A percentile compares a stretch with the other conserved stretches of the same genome.
Conservation (phyloP, 2,888 invertebrate species). For the Hypolimnas misippus region DNA sequence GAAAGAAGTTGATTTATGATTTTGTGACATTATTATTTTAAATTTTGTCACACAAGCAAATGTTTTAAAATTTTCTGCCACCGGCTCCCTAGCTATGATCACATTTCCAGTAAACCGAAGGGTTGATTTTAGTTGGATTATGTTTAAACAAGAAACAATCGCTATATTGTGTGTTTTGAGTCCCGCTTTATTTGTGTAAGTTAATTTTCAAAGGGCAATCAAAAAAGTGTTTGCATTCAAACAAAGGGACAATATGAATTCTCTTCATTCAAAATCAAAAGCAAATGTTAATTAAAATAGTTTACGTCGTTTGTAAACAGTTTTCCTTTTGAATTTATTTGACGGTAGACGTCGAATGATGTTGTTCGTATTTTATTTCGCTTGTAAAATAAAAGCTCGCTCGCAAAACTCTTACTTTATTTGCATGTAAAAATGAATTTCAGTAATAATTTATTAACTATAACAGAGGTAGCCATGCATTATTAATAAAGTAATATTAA, state of each 20-base stretch:
- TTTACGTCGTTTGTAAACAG: not conserved
- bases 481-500: constrained; percentile 3
- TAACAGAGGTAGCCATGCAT: constrained; percentile 4
- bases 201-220: constrained; percentile 5
- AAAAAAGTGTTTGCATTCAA: not conserved
- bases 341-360: not conserved
- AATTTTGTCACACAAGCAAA: no score
- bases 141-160: no score
- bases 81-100: no score
- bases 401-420: not conserved
- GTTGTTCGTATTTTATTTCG: not conserved
- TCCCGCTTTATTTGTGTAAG: no score
- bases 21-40: no score
- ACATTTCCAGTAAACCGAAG: no score
- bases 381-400: constrained; percentile 4
- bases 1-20: no score
- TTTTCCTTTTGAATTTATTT: not conserved
- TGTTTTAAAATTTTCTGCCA: no score
- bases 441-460: constrained; percentile 8
- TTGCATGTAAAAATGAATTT: constrained; percentile 11
- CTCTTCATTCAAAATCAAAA: not conserved
- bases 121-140: no score
- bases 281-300: constrained; percentile 5
- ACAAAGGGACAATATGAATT: not conserved
- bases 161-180: no score